Percentiles rank a stretch among this genome's conserved stretches.
Evolutionary conservation across 2,888 invertebrate species (phyloP).

Genomic region (Temnothorax unifasciatus): DNA sequence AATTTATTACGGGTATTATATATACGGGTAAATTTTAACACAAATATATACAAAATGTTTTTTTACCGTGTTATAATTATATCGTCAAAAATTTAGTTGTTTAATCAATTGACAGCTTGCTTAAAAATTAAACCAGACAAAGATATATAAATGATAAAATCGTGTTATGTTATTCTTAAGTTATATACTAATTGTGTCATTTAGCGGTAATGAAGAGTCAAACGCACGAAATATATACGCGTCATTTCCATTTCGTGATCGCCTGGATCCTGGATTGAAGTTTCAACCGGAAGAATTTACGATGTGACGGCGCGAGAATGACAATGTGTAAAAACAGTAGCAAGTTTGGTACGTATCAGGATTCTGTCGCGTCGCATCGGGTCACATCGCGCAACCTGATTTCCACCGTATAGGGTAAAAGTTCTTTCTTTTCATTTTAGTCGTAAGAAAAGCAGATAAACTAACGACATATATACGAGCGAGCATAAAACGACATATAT

Average conservation of each 20-base stretch:
- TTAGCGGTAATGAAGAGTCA: not conserved
- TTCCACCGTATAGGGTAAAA: not conserved
- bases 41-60: too few species aligned
- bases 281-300: conserved; percentile 34
- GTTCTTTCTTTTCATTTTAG: conserved; percentile 20
- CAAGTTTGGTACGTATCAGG: conserved; percentile 35
- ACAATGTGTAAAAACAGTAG: conserved; percentile 53
- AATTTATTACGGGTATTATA: too few species aligned
- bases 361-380: conserved; percentile 28
- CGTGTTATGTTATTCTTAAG: not conserved
- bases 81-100: not conserved
- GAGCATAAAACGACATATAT: conserved; percentile 39
- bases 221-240: not conserved
- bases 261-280: conserved; percentile 6
- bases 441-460: conserved; percentile 55
- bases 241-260: conserved; percentile 3
- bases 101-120: not conserved
- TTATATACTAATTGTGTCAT: conserved; percentile 12
- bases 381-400: conserved; percentile 39
- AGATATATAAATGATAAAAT: not conserved
- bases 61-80: not conserved
- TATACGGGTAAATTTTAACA: too few species aligned
- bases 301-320: conserved; percentile 42
- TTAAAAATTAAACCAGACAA: not conserved
- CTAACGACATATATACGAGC: conserved; percentile 35